phyloP scores from a whole-genome alignment of 1,140 invertebrate genomes.

The Danaus plexippus region DNA sequence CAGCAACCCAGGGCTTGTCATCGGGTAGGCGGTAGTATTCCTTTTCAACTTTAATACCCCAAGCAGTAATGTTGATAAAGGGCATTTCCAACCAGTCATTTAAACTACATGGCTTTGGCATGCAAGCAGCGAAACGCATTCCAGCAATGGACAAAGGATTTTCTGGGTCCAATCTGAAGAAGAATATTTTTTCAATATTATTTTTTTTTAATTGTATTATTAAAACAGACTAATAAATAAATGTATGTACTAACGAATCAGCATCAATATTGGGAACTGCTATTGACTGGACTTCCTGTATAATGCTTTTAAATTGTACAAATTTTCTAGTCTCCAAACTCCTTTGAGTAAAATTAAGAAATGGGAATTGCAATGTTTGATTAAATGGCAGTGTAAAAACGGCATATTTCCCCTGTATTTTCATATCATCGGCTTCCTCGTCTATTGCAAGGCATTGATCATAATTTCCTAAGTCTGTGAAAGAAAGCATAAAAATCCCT shows the following conservation, averaged over 20 bases:
- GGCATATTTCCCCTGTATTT: conserved; percentile 50
- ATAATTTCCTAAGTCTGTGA: conserved; percentile 39
- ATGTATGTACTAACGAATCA: conserved; percentile 2
- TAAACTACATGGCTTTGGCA: conserved; percentile 40
- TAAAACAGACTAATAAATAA: too few relatives aligned
- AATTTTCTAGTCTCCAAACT: conserved; percentile 11
- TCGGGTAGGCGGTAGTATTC: conserved; percentile 39
- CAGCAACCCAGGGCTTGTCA: conserved; percentile 44
- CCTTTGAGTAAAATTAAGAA: background rate
- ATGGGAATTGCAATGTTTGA: conserved; percentile 23
- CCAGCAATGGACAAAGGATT: conserved; percentile 3
- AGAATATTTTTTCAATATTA: background rate
- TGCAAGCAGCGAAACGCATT: conserved; percentile 35
- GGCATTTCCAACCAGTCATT: conserved; percentile 28
- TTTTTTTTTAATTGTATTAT: too few relatives aligned
- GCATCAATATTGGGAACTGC: background rate
- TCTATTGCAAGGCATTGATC: conserved; percentile 38
- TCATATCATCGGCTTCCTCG: conserved; percentile 15
- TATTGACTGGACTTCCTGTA: conserved; percentile 7
- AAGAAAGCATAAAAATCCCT: conserved; percentile 24
- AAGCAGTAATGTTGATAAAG: conserved; percentile 25
- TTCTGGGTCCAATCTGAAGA: conserved; percentile 20
- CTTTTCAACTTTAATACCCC: conserved; percentile 36
- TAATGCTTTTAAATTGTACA: conserved; percentile 10
- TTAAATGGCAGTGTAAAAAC: conserved; percentile 19